Percentiles rank a stretch among this genome's conserved stretches.
These are phyloP conservation scores for Hydropsyche tenuis DNA, from an alignment of 1,140 invertebrate genomes.

Conservation along the genomic window DNA sequence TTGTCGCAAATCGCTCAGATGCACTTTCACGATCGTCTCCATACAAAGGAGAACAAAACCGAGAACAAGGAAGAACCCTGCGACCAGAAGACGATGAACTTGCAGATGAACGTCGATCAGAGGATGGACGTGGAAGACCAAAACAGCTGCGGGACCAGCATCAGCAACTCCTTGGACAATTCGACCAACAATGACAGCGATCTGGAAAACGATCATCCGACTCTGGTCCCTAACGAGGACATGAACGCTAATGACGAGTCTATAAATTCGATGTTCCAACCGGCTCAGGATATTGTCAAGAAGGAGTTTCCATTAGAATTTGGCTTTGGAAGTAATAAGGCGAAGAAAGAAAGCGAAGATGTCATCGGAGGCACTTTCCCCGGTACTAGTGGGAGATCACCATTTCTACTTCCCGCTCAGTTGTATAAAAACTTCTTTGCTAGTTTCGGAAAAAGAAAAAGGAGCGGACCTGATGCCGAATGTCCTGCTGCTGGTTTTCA, in stretches of 20 bases:
- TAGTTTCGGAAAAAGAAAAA: slow-evolving; percentile 62
- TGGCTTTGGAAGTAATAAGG: slow-evolving; percentile 56
- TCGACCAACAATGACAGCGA: slow-evolving; percentile 53
- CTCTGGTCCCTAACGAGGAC: slow-evolving; percentile 48
- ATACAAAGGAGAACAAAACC: neutral
- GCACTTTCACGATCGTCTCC: slow-evolving; percentile 38
- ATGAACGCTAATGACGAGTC: slow-evolving; percentile 37
- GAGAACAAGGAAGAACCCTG: neutral
- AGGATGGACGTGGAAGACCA: slow-evolving; percentile 43
- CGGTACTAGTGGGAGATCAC: slow-evolving; percentile 50
- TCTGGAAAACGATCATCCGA: slow-evolving; percentile 56
- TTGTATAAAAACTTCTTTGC: slow-evolving; percentile 79
- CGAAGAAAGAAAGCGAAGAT: slow-evolving; percentile 58
- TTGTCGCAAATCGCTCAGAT: slow-evolving; percentile 42
- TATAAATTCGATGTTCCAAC: slow-evolving; percentile 50
- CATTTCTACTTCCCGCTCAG: slow-evolving; percentile 75
- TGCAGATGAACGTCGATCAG: slow-evolving; percentile 40
- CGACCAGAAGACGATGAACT: slow-evolving; percentile 42
- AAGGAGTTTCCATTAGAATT: slow-evolving; percentile 62
- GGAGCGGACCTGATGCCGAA: slow-evolving; percentile 56
- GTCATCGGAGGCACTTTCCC: slow-evolving; percentile 52
- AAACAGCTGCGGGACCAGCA: slow-evolving; percentile 49
- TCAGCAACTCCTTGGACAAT: slow-evolving; percentile 45
- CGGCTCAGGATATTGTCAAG: slow-evolving; percentile 61
- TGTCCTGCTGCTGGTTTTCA: slow-evolving; percentile 55